Evolutionary conservation across 2,888 invertebrate species (phyloP).

Genomic region (Atethmia centrago): DNA sequence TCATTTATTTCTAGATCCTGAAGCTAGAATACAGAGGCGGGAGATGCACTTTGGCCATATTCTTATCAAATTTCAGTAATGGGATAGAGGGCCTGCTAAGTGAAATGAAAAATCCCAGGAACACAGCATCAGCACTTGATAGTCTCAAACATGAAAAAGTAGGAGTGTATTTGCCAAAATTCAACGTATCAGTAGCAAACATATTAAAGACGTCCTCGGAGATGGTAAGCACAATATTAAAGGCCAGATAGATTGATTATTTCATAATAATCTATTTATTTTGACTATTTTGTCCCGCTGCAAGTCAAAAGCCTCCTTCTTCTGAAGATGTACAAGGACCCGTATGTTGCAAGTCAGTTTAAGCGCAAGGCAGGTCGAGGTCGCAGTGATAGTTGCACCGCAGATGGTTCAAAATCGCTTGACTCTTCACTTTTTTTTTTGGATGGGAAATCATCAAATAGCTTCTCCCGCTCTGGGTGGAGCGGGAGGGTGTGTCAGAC

Average conservation of each 20-base stretch:
- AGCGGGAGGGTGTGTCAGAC: too few relatives aligned
- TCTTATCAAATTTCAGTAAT: slow-evolving; percentile 32
- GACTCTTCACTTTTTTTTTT: neutral
- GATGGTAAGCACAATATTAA: slow-evolving; percentile 34
- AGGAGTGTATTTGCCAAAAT: slow-evolving; percentile 40
- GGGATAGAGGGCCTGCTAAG: neutral
- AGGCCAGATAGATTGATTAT: neutral
- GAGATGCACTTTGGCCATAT: slow-evolving; percentile 6
- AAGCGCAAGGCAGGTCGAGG: neutral
- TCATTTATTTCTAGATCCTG: slow-evolving; percentile 44
- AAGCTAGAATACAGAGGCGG: slow-evolving; percentile 28
- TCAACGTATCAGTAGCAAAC: slow-evolving; percentile 36
- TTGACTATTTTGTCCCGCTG: too few relatives aligned
- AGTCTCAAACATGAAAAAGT: slow-evolving; percentile 4
- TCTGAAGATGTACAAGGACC: neutral
- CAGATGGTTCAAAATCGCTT: slow-evolving; percentile 9
- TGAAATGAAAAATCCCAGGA: slow-evolving; percentile 19
- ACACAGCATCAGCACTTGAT: slow-evolving; percentile 2
- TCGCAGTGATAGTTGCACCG: neutral
- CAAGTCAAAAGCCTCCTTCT: too few relatives aligned
- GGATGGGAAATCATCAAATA: too few relatives aligned
- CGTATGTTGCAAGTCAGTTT: neutral
- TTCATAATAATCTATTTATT: neutral
- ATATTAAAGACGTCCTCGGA: slow-evolving; percentile 25
- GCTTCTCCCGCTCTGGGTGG: too few relatives aligned